phyloP scores from a whole-genome alignment of 2,888 invertebrate genomes.

The Tiliacea citrago region DNA sequence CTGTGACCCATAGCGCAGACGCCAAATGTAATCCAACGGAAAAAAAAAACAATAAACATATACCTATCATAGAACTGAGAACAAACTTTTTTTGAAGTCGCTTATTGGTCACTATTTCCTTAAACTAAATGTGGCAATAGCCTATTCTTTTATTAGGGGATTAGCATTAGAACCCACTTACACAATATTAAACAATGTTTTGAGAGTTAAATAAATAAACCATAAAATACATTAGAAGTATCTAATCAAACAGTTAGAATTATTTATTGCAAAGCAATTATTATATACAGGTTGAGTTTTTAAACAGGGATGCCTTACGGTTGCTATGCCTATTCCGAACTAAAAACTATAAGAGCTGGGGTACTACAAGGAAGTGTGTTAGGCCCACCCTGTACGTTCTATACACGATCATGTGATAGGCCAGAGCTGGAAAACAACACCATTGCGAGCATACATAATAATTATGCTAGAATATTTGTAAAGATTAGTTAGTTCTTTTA shows the following conservation, averaged over 20 bases:
- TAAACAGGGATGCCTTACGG: background rate
- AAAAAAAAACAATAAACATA: background rate
- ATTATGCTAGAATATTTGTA: too few relatives aligned
- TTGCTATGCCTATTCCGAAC: background rate
- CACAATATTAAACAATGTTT: background rate
- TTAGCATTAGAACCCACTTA: background rate
- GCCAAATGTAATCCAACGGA: too few relatives aligned
- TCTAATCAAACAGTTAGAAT: constrained; percentile 1
- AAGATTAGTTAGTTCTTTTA: background rate
- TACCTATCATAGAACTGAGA: background rate
- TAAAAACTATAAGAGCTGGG: background rate
- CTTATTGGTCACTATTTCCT: too few relatives aligned
- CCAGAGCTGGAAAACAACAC: background rate
- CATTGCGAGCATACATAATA: too few relatives aligned
- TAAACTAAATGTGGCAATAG: too few relatives aligned
- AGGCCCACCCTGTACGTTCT: background rate
- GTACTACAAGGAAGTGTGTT: background rate
- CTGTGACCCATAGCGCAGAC: too few relatives aligned
- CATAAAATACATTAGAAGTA: constrained; percentile 15
- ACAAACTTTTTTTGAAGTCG: background rate
- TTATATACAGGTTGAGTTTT: background rate
- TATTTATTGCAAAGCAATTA: background rate
- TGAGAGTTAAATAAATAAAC: constrained; percentile 4
- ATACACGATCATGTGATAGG: background rate
- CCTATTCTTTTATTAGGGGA: background rate